Evolutionary conservation across 2,797 vertebrate genomes (phyloP), one percentile per base, ranked within the genome.

Genomic region (Melanotaenia maccullochi): DNA sequence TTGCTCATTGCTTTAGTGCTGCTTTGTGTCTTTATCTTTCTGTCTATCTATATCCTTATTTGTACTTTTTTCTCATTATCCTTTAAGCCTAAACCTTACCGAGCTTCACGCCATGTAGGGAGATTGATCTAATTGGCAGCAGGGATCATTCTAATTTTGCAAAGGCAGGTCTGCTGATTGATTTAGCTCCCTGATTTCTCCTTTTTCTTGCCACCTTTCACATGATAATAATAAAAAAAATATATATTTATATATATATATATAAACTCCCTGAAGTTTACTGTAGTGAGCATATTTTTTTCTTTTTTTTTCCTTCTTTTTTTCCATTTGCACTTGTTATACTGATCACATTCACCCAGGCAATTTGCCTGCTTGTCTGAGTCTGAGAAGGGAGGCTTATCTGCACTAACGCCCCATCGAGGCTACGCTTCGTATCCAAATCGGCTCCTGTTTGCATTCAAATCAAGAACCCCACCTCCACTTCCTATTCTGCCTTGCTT

Each of bases 311-410:
- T 28, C 52, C 32, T 60, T 61, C 7, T 57, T 69, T 33, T 28
- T 63, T 62, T 75, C 4, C 0, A 32, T 68, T 35, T 49, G 36
- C 20, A 59, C 82, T 92, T 90, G 88, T 90, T 87, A 93, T 64
- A 68, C 88, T 38, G 60, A 88, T 92, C 92, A 90, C 92, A 93
- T 92, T 93, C 85, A 32, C 87, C 60, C 70, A 85, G 81, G 85
- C 91, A 93, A 91, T 93, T 93, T 93, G 83, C 84, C 81, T 85
- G 74, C 86, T 91, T 92, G 92, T 93, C 88, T 89, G 84, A 84
- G 89, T 77, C 83, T 76, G 86, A 89, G 88, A 82, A 81, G 73
- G 66, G 73, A 76, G 75, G 85, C 90, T 95, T 93, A 91, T 94
- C 90, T 89, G 74, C 81, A 69, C 87, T 89, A 88, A 91, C 82